phyloP scores from a whole-genome alignment of 2,113 vertebrate genomes.

The Lepidothrix coronata region DNA sequence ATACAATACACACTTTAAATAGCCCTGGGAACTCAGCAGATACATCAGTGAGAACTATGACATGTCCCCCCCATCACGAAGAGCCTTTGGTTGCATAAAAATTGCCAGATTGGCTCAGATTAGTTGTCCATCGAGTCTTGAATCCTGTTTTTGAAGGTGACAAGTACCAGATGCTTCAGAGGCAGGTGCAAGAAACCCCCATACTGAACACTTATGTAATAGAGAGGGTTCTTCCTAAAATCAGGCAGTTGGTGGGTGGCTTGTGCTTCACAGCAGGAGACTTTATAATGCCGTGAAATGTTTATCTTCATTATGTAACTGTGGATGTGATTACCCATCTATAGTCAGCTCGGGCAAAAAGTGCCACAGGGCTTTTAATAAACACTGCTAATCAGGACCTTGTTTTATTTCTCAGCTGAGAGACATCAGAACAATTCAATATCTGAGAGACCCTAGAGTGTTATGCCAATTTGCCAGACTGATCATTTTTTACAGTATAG shows the following conservation, averaged over 20 bases:
- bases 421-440: background rate
- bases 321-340: conserved; percentile 46
- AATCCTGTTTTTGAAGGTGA: conserved; percentile 62
- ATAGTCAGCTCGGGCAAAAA: conserved; percentile 22
- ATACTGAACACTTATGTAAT: conserved; percentile 69
- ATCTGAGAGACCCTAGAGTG: background rate
- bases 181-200: conserved; percentile 71
- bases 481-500: background rate
- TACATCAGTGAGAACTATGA: background rate
- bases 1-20: conserved; percentile 37
- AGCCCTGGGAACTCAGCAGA: background rate
- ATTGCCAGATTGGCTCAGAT: conserved; percentile 38
- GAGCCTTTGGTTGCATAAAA: conserved; percentile 42
- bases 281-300: conserved; percentile 59
- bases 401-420: conserved; percentile 24
- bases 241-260: conserved; percentile 64
- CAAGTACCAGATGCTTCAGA: conserved; percentile 72
- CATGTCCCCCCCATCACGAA: background rate
- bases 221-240: conserved; percentile 68
- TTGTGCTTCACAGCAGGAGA: conserved; percentile 63
- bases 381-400: conserved; percentile 31
- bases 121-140: conserved; percentile 41
- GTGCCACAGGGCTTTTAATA: conserved; percentile 50
- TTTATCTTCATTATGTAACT: conserved; percentile 53
- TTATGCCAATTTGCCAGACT: background rate